phyloP scores from a whole-genome alignment of 2,888 invertebrate species.

The Tenthredo mesomela region DNA sequence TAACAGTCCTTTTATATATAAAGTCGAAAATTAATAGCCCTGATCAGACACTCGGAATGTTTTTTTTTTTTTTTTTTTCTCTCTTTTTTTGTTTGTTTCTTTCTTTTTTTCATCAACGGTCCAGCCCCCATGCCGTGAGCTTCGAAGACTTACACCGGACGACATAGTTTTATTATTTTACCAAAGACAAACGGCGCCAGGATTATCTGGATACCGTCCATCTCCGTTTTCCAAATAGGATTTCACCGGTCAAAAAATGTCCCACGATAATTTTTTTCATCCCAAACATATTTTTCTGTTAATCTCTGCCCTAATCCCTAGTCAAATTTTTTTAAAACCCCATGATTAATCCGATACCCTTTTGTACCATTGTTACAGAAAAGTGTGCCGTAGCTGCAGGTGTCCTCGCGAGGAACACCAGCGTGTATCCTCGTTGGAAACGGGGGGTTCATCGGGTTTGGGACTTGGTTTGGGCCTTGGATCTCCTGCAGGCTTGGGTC shows the following conservation, averaged over 20 bases:
- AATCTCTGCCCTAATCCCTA: not conserved
- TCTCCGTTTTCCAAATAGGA: not conserved
- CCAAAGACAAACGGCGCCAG: not conserved
- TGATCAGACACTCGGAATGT: conserved; percentile 39
- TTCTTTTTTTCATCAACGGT: not conserved
- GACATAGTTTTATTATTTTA: conserved; percentile 33
- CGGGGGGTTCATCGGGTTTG: conserved; percentile 69
- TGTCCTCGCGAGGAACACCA: conserved; percentile 80
- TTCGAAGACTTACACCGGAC: conserved; percentile 1
- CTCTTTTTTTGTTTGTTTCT: too few species aligned
- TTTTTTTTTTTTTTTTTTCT: not conserved
- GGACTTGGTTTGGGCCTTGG: conserved; percentile 66
- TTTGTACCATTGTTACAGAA: conserved; percentile 80
- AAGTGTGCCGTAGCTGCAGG: conserved; percentile 91
- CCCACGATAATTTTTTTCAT: not conserved
- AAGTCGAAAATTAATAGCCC: conserved; percentile 68
- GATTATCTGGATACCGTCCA: not conserved
- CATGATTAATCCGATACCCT: conserved; percentile 14
- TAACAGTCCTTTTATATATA: conserved; percentile 55
- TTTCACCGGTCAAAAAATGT: not conserved
- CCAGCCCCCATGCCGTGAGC: conserved; percentile 9
- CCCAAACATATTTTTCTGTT: not conserved
- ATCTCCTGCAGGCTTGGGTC: conserved; percentile 64
- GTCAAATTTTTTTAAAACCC: not conserved
- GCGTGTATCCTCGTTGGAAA: conserved; percentile 66